Conservation (phyloP, 2,113 vertebrate species). For the Calyptommatus sinebrachiatus region DNA sequence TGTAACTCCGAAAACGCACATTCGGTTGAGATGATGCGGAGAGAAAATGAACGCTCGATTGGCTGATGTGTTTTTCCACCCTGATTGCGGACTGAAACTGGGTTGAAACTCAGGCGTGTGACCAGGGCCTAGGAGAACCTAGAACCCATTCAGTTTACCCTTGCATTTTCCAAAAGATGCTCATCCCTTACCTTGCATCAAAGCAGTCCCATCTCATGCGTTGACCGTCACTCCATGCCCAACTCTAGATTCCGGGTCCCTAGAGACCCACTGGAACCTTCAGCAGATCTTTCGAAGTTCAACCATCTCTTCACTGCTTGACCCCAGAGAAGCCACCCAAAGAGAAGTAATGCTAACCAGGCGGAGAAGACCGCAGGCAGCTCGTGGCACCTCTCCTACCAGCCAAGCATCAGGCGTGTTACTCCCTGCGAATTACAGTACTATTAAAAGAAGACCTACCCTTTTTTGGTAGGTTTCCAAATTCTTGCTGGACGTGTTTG, state of each 20-base stretch:
- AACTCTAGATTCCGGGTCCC: not conserved
- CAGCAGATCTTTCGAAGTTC: not conserved
- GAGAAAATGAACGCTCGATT: no score
- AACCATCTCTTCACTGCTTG: not conserved
- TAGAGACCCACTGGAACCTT: not conserved
- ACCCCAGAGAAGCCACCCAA: not conserved
- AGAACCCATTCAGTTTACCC: not conserved
- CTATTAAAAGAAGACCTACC: constrained; percentile 19
- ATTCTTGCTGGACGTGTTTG: constrained; percentile 4
- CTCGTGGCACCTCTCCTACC: not conserved
- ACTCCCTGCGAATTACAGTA: constrained; percentile 10
- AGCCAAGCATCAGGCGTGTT: not conserved
- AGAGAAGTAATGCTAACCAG: not conserved
- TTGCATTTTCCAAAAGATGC: not conserved
- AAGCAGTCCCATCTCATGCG: not conserved
- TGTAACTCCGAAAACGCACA: no score
- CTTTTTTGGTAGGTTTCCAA: constrained; percentile 17
- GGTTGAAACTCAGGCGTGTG: no score
- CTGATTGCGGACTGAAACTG: no score
- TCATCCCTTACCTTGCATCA: constrained; percentile 4
- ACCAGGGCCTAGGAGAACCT: no score
- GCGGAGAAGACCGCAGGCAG: not conserved
- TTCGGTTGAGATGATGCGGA: no score
- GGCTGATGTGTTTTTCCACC: no score
- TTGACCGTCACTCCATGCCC: not conserved